Evolutionary conservation across 2,797 vertebrate genomes (phyloP), one percentile per base, ranked within the genome.

Genomic region (Lithobates pipiens): DNA sequence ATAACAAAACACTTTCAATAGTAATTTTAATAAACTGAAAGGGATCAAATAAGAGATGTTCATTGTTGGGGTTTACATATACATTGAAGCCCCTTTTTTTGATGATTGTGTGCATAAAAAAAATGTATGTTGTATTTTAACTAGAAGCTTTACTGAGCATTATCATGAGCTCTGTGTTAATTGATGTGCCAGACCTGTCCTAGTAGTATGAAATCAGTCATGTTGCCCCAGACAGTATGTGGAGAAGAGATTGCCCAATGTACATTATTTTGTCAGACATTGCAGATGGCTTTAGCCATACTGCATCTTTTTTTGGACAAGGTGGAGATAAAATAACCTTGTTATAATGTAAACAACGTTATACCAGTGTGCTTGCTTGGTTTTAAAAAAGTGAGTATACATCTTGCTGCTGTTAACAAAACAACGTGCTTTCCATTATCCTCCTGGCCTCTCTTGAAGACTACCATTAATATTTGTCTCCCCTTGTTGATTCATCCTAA

Each of bases 401-500:
- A 54, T 57, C 42, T 76, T 0, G 8, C 10, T 44, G 10, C 2
- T 10, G 1, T 54, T 44, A 46, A 54, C 13, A 16, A 7, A 76
- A 23, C 23, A 44, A n/a, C 11, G 13, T 63, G 2, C 13, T 11
- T 61, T 39, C 6, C 50, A 29, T 34, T 23, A 42, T n/a, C 36
- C 63, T 32, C 42, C 10, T 44, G 39, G 10, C 39, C 54, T 16
- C 34, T 23, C 16, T 54, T 32, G 8, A 80, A 71, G 16, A 10
- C 29, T 80, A 9, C 68, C 13, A 61, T 29, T 80, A 80, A 54
- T n/a, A 68, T 32, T 10, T n/a, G n/a, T 32, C 25, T 71, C 29
- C 29, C 6, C 78, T 70, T 80, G 77, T 71, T 71, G 69, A n/a
- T 80, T 80, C 65, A 27, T n/a, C 32, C 32, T 72, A 54, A 72